Conservation (phyloP, 2,113 vertebrate genomes). For the Pipa parva region DNA sequence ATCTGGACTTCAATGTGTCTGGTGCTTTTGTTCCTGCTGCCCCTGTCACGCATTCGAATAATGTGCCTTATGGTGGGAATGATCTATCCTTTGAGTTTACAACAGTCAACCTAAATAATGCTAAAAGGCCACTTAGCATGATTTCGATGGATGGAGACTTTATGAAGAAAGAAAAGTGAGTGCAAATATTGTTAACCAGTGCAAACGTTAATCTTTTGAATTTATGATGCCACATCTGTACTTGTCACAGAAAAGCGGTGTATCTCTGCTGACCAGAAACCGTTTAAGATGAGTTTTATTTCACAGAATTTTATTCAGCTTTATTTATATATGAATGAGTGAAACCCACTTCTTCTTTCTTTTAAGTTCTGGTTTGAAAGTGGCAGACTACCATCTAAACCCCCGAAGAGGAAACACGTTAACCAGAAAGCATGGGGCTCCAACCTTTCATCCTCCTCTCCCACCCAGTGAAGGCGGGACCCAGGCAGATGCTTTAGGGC, state of each 20-base stretch:
- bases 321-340: too few species aligned
- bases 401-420: slow-evolving; percentile 88
- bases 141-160: slow-evolving; percentile 80
- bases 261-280: too few species aligned
- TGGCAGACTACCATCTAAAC: slow-evolving; percentile 76
- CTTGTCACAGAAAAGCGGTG: too few species aligned
- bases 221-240: too few species aligned
- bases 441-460: slow-evolving; percentile 94
- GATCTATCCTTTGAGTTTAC: slow-evolving; percentile 71
- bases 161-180: slow-evolving; percentile 84
- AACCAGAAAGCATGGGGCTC: slow-evolving; percentile 93
- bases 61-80: slow-evolving; percentile 59
- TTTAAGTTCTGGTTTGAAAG: slow-evolving; percentile 91
- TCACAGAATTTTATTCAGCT: too few species aligned
- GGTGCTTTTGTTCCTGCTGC: slow-evolving; percentile 81
- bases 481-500: slow-evolving; percentile 64
- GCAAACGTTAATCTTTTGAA: too few species aligned
- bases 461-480: slow-evolving; percentile 76
- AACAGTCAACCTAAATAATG: slow-evolving; percentile 80
- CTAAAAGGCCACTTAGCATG: slow-evolving; percentile 89
- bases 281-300: too few species aligned
- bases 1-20: slow-evolving; percentile 94
- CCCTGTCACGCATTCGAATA: slow-evolving; percentile 75
- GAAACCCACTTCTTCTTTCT: slow-evolving; percentile 66
- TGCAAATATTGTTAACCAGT: too few species aligned